Evolutionary conservation across 2,797 vertebrate species (phyloP).

Genomic region (Pseudochromis fuscus): DNA sequence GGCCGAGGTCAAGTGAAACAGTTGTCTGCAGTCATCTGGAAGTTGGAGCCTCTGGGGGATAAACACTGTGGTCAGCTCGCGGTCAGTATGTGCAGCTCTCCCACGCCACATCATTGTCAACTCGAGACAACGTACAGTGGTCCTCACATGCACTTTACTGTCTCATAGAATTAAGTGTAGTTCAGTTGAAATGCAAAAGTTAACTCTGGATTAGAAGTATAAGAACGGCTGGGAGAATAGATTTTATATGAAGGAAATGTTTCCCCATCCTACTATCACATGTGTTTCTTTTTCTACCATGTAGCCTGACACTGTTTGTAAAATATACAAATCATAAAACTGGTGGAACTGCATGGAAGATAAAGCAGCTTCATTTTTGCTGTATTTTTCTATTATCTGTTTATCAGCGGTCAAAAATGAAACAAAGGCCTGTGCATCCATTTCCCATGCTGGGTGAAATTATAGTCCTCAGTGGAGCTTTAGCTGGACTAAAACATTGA

Average conservation of each 20-base stretch:
- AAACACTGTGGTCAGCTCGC: constrained; percentile 58
- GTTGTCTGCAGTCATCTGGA: constrained; percentile 72
- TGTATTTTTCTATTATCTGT: constrained; percentile 2
- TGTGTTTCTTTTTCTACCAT: too few relatives aligned
- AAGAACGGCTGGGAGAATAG: not conserved
- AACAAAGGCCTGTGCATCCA: not conserved
- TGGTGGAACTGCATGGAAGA: not conserved
- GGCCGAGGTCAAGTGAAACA: constrained; percentile 68
- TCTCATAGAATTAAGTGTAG: constrained; percentile 45
- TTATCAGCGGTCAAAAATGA: constrained; percentile 24
- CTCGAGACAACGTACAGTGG: constrained; percentile 37
- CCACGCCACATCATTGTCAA: constrained; percentile 62
- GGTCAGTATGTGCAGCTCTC: constrained; percentile 59
- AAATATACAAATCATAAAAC: constrained; percentile 33
- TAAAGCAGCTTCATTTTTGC: not conserved
- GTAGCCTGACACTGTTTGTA: constrained; percentile 11
- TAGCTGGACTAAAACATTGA: constrained; percentile 54
- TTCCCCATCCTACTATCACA: not conserved
- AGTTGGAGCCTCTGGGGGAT: constrained; percentile 58
- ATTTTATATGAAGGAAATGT: not conserved
- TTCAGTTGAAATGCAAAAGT: constrained; percentile 31
- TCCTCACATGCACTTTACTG: constrained; percentile 49
- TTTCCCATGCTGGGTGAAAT: constrained; percentile 45
- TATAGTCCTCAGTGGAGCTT: constrained; percentile 47
- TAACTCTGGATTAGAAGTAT: constrained; percentile 17